phyloP scores from a whole-genome alignment of 2,888 invertebrate species.

The Blera fallax region DNA sequence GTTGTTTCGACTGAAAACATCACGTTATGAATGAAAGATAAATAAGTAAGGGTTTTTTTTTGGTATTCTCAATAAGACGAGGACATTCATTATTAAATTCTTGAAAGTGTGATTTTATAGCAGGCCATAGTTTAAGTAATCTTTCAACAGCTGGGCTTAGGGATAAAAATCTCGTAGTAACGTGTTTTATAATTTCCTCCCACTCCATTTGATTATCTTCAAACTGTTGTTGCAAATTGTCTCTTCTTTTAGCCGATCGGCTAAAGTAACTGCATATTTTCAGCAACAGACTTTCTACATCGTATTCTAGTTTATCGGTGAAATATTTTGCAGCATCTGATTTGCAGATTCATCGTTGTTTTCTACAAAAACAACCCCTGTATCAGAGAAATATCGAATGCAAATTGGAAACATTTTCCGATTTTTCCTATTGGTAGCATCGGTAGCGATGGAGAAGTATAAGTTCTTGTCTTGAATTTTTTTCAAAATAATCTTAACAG shows the following conservation, averaged over 20 bases:
- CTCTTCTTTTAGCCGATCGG: no score
- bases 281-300: conserved; percentile 16
- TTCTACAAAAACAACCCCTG: conserved; percentile 9
- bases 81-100: no score
- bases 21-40: neutral
- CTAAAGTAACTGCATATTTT: no score
- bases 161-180: conserved; percentile 15
- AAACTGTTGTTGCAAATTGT: neutral
- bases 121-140: conserved; percentile 20
- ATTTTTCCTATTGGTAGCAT: conserved; percentile 31
- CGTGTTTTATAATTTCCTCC: conserved; percentile 41
- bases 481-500: conserved; percentile 13
- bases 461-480: conserved; percentile 1
- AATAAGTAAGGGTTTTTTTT: neutral
- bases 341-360: conserved; percentile 18
- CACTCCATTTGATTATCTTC: conserved; percentile 9
- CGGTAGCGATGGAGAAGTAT: conserved; percentile 21
- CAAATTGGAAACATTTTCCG: conserved; percentile 44
- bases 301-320: conserved; percentile 27
- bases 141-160: conserved; percentile 35
- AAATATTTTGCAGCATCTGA: conserved; percentile 11
- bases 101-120: neutral
- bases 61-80: no score
- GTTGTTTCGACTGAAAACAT: neutral
- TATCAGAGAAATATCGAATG: conserved; percentile 18